Evolutionary conservation across 30 jellyfish, hydroid and myxozoan species (phyloP).

Genomic region (Pseudorhiza aurosa): DNA sequence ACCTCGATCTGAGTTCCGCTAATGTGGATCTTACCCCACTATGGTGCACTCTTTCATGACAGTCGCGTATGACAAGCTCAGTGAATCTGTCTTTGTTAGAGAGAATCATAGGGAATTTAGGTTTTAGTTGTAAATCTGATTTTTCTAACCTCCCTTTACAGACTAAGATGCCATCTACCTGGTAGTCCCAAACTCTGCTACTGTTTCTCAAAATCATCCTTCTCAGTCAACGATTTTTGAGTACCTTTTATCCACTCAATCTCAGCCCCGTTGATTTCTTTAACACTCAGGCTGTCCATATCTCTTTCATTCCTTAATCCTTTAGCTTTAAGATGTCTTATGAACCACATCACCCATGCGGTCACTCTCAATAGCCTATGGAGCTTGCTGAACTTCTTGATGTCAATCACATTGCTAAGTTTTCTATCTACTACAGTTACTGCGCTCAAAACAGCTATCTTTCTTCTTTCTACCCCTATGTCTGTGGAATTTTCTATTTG

Average conservation of each 20-base stretch:
- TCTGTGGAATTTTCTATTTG: conserved; percentile 14
- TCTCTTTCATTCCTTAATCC: background rate
- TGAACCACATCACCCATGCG: conserved; percentile 59
- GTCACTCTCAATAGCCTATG: conserved; percentile 29
- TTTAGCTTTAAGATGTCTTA: conserved; percentile 3
- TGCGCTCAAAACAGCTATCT: conserved; percentile 4
- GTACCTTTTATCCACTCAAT: conserved; percentile 17
- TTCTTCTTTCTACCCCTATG: conserved; percentile 20
- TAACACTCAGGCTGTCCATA: background rate
- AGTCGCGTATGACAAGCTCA: background rate
- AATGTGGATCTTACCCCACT: conserved; percentile 23
- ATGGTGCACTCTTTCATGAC: conserved; percentile 50
- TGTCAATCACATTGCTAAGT: conserved; percentile 3
- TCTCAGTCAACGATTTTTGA: conserved; percentile 2
- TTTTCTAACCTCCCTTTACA: conserved; percentile 22
- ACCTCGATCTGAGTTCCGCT: conserved; percentile 40
- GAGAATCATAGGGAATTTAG: conserved; percentile 20
- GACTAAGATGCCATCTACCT: background rate
- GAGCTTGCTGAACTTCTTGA: conserved; percentile 8
- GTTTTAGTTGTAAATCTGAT: background rate
- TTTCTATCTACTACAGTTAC: background rate
- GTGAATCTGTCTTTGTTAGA: conserved; percentile 30
- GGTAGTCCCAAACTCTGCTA: background rate
- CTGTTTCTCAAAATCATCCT: background rate
- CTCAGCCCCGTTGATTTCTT: conserved; percentile 38